These are phyloP conservation scores for Belonocnema kinseyi DNA, from an alignment of 1,140 invertebrate species.

Conservation along the genomic window DNA sequence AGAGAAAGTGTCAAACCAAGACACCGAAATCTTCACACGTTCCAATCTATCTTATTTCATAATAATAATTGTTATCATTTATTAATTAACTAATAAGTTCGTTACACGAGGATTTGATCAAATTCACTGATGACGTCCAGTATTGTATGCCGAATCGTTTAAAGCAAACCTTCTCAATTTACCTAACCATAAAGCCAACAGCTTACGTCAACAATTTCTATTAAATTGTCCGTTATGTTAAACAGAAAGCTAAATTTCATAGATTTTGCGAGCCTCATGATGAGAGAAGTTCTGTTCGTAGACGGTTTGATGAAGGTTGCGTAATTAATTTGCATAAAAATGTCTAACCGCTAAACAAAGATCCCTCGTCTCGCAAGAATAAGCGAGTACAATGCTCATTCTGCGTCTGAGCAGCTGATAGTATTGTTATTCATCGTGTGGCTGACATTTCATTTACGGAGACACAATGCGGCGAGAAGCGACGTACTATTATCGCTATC, in stretches of 20 bases:
- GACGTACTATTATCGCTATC: slow-evolving; percentile 37
- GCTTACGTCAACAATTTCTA: no score
- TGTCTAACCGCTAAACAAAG: slow-evolving; percentile 49
- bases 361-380: slow-evolving; percentile 31
- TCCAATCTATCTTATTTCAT: no score
- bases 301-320: neutral
- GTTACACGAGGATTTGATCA: no score
- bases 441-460: slow-evolving; percentile 69
- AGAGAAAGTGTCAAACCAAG: no score
- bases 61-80: no score
- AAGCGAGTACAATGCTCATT: slow-evolving; percentile 57
- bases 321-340: slow-evolving; percentile 45
- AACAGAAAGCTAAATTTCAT: neutral
- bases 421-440: slow-evolving; percentile 70
- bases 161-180: no score
- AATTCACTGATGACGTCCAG: no score
- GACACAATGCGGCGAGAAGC: slow-evolving; percentile 53
- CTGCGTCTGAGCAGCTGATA: slow-evolving; percentile 63
- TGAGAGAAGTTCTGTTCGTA: neutral
- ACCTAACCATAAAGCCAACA: no score
- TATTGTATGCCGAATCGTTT: no score
- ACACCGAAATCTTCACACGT: no score
- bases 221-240: no score
- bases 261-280: neutral
- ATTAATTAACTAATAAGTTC: no score